Evolutionary conservation across 2,888 invertebrate genomes (phyloP).

Genomic region (Hemithea aestivaria): DNA sequence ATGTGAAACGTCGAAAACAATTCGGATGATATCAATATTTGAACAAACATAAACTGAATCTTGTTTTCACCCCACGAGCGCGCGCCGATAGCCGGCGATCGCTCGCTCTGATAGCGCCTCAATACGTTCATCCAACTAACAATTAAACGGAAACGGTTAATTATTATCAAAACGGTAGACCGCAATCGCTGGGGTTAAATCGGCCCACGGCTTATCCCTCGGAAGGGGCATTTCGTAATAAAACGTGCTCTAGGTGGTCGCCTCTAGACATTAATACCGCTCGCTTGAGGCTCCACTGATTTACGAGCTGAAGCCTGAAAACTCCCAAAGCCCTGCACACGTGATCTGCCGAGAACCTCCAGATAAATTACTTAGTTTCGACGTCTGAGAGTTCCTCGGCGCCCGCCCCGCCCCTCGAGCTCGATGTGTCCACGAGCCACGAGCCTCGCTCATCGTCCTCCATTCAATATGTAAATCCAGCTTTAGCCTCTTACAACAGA

Average conservation of each 20-base stretch:
- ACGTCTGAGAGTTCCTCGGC: constrained; percentile 31
- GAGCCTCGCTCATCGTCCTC: constrained; percentile 10
- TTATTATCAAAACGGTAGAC: constrained; percentile 20
- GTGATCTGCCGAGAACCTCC: constrained; percentile 29
- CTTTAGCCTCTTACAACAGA: constrained; percentile 14
- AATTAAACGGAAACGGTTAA: constrained; percentile 28
- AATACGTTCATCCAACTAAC: constrained; percentile 20
- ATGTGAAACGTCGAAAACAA: not conserved
- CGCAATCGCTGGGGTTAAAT: constrained; percentile 15
- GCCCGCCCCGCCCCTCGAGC: constrained; percentile 9
- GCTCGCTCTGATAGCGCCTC: constrained; percentile 1
- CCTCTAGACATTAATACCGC: constrained; percentile 39
- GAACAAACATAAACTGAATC: constrained; percentile 2
- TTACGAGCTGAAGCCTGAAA: constrained; percentile 39
- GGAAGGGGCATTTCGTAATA: constrained; percentile 34
- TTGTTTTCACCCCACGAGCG: not conserved
- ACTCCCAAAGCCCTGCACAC: constrained; percentile 36
- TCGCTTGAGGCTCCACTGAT: constrained; percentile 37
- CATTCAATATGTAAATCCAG: constrained; percentile 20
- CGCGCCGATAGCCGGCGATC: constrained; percentile 1
- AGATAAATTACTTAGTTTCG: constrained; percentile 45
- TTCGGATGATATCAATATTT: constrained; percentile 2
- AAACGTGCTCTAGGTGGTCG: constrained; percentile 37
- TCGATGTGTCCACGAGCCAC: constrained; percentile 22
- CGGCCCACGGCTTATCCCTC: constrained; percentile 20